Evolutionary conservation across 2,797 vertebrate species (phyloP).

Genomic region (Semaprochilodus insignis): DNA sequence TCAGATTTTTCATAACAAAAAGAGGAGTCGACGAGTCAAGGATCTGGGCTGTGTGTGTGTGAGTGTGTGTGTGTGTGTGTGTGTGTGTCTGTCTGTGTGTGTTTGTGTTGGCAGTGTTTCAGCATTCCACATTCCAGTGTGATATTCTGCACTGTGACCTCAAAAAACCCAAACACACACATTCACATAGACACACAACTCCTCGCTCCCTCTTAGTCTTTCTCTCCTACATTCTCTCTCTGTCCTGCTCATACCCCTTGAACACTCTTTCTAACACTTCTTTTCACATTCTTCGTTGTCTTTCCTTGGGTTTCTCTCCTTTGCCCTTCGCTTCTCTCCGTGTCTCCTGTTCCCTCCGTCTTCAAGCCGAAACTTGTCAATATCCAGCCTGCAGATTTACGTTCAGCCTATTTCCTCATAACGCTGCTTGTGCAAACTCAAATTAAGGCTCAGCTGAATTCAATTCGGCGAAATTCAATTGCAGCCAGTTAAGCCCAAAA

Average conservation of each 20-base stretch:
- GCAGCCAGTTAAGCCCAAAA: conserved; percentile 25
- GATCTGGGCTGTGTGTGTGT: conserved; percentile 56
- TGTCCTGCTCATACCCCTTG: conserved; percentile 50
- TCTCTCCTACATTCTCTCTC: conserved; percentile 22
- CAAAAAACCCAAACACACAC: conserved; percentile 77
- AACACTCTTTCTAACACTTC: conserved; percentile 56
- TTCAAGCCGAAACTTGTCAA: conserved; percentile 57
- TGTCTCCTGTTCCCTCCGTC: conserved; percentile 60
- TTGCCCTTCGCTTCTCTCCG: conserved; percentile 14
- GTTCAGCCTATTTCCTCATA: conserved; percentile 49
- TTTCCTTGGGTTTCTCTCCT: conserved; percentile 2
- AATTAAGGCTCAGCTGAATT: conserved; percentile 43
- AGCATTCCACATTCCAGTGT: conserved; percentile 86
- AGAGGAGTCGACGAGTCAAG: conserved; percentile 37
- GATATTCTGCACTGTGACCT: conserved; percentile 86
- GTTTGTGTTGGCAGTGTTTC: conserved; percentile 82
- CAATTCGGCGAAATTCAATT: conserved; percentile 38
- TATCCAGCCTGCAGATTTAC: conserved; percentile 42
- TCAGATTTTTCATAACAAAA: conserved; percentile 37
- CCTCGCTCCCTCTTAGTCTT: conserved; percentile 49
- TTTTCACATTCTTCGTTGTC: conserved; percentile 56
- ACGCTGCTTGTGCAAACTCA: conserved; percentile 41
- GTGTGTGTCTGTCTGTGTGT: conserved; percentile 62
- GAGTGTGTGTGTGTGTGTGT: conserved; percentile 63
- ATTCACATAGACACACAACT: conserved; percentile 21